These are phyloP conservation scores for Leptinotarsa texana DNA, from an alignment of 1,140 invertebrate species.

Conservation along the genomic window DNA sequence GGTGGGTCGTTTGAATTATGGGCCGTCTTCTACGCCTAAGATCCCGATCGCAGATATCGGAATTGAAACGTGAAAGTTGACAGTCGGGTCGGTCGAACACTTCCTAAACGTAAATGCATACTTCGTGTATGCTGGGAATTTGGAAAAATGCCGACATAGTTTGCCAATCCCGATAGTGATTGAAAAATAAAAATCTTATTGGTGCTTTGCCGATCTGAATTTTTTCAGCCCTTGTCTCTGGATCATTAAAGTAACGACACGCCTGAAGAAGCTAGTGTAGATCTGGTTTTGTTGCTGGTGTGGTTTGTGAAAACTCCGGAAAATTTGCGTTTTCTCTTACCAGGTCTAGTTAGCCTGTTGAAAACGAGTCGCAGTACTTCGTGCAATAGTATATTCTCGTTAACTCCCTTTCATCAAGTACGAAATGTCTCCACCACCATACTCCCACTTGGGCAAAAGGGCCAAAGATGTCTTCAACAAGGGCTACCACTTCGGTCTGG, in stretches of 20 bases:
- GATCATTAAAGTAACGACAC: too few relatives aligned
- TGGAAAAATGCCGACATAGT: not conserved
- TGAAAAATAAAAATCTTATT: too few relatives aligned
- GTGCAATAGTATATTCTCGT: too few relatives aligned
- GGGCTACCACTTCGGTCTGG: constrained; percentile 95
- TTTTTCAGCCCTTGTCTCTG: too few relatives aligned
- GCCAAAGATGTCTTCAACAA: constrained; percentile 94
- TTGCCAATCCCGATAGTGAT: too few relatives aligned
- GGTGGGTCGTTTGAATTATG: constrained; percentile 1
- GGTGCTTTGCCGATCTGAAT: too few relatives aligned
- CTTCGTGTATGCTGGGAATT: not conserved
- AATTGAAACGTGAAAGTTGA: constrained; percentile 8
- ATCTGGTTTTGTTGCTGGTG: not conserved
- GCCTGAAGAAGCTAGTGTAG: not conserved
- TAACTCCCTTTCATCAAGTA: not conserved
- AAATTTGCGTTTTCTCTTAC: not conserved
- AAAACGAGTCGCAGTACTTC: too few relatives aligned
- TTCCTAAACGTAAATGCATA: not conserved
- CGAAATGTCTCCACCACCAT: constrained; percentile 88
- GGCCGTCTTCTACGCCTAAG: not conserved
- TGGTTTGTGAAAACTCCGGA: not conserved
- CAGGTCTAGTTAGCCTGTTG: too few relatives aligned
- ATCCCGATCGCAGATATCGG: not conserved
- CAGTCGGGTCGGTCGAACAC: not conserved
- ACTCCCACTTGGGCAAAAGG: constrained; percentile 93